A percentile compares a stretch with the other conserved stretches of the same genome.
These are phyloP conservation scores for Grammatotria lemairii DNA, from an alignment of 2,113 vertebrate species.

Conservation along the genomic window DNA sequence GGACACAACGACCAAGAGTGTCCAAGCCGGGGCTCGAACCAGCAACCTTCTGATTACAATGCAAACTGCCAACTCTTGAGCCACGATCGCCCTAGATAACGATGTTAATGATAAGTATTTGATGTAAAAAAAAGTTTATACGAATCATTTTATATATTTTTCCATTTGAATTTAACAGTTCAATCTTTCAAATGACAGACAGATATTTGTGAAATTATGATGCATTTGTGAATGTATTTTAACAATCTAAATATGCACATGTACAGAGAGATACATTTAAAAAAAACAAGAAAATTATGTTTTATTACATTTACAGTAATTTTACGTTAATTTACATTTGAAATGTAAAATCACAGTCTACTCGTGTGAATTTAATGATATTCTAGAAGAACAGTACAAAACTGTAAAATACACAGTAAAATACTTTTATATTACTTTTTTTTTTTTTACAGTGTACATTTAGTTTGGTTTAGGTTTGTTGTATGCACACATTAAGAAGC, in stretches of 20 bases:
- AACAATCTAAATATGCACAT: neutral
- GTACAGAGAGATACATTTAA: neutral
- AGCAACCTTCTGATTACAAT: rapidly evolving
- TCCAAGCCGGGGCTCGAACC: rapidly evolving
- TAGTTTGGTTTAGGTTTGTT: neutral
- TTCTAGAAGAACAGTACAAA: neutral
- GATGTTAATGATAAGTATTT: rapidly evolving
- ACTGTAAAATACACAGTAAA: neutral
- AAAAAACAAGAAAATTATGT: neutral
- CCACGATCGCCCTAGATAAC: rapidly evolving
- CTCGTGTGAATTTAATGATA: rapidly evolving
- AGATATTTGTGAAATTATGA: neutral
- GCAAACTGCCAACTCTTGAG: rapidly evolving
- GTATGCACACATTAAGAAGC: neutral
- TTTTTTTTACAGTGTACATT: neutral
- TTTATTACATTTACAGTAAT: rapidly evolving
- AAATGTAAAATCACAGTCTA: neutral
- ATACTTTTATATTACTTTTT: neutral
- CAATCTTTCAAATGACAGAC: rapidly evolving
- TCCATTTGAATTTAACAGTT: neutral
- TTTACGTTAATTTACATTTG: rapidly evolving
- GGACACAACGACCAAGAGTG: rapidly evolving
- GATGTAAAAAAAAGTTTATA: neutral
- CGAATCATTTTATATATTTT: rapidly evolving
- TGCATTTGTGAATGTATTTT: rapidly evolving